These are phyloP conservation scores for Ormyrus rosae DNA, from an alignment of 2,888 invertebrate species.

Conservation along the genomic window DNA sequence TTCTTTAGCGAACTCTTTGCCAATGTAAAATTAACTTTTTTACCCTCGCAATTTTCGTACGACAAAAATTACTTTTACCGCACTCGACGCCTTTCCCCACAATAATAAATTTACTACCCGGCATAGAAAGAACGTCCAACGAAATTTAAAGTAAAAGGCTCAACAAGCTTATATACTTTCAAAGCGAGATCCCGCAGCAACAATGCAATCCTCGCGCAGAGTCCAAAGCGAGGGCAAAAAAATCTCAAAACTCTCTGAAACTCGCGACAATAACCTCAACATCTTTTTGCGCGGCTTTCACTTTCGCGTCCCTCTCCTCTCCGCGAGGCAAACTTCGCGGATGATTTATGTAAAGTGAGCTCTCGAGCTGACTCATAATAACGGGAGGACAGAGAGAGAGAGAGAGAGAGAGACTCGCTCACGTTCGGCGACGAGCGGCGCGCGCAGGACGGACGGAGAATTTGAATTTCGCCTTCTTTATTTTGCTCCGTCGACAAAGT, in stretches of 20 bases:
- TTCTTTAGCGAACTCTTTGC: no score
- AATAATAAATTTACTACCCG: no score
- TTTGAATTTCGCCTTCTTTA: slow-evolving; percentile 16
- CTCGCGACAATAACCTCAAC: slow-evolving; percentile 49
- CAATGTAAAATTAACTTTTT: no score
- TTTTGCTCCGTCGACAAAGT: not conserved
- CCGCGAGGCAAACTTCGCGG: slow-evolving; percentile 19
- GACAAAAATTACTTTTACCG: no score
- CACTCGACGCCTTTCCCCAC: no score
- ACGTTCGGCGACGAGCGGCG: not conserved
- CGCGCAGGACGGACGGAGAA: not conserved
- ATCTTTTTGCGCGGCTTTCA: slow-evolving; percentile 44
- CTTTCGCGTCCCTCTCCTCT: slow-evolving; percentile 22
- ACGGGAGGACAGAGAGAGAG: not conserved
- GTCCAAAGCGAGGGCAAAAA: not conserved
- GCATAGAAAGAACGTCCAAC: no score
- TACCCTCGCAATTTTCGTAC: no score
- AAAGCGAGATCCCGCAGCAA: no score
- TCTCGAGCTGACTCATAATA: slow-evolving; percentile 32
- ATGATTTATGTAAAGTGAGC: slow-evolving; percentile 34
- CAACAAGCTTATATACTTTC: no score
- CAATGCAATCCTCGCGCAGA: no score
- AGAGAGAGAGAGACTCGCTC: not conserved
- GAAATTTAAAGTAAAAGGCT: no score
- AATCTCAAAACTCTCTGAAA: not conserved